These are phyloP conservation scores for Propithecus coquereli DNA, from an alignment of 2,113 vertebrate genomes.

Conservation along the genomic window DNA sequence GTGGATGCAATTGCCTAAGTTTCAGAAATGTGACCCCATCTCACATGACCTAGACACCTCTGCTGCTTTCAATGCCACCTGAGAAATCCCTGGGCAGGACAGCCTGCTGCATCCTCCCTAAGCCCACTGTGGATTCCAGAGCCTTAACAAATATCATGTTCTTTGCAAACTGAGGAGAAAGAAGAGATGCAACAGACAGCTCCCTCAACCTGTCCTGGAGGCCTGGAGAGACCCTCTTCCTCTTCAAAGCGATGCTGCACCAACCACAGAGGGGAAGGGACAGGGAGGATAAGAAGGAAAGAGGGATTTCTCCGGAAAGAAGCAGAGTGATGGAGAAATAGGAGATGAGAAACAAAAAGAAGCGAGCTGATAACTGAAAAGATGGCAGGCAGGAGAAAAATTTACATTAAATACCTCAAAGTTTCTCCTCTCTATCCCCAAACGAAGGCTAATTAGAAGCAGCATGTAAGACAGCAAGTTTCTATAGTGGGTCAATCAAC, in stretches of 20 bases:
- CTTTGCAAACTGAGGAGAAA: not conserved
- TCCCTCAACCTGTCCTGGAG: fast-evolving
- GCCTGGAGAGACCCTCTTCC: not conserved
- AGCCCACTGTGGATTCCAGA: not conserved
- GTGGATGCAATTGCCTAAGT: not conserved
- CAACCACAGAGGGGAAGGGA: not conserved
- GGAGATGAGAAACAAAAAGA: not conserved
- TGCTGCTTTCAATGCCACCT: not conserved
- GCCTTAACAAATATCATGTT: not conserved
- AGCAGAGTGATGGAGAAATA: not conserved
- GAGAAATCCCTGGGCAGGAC: not conserved
- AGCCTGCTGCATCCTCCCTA: not conserved
- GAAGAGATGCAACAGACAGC: not conserved
- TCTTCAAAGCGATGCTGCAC: not conserved
- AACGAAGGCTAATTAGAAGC: not conserved
- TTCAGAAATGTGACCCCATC: not conserved
- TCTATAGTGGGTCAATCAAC: not conserved
- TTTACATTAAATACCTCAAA: fast-evolving
- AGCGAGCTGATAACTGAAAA: not conserved
- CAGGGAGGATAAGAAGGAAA: not conserved
- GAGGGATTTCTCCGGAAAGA: not conserved
- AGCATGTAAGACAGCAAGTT: fast-evolving
- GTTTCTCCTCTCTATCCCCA: too few species aligned
- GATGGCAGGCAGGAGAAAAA: fast-evolving
- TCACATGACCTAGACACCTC: not conserved